phyloP scores from a whole-genome alignment of 2,888 invertebrate genomes.

The Pristionchus mayeri region DNA sequence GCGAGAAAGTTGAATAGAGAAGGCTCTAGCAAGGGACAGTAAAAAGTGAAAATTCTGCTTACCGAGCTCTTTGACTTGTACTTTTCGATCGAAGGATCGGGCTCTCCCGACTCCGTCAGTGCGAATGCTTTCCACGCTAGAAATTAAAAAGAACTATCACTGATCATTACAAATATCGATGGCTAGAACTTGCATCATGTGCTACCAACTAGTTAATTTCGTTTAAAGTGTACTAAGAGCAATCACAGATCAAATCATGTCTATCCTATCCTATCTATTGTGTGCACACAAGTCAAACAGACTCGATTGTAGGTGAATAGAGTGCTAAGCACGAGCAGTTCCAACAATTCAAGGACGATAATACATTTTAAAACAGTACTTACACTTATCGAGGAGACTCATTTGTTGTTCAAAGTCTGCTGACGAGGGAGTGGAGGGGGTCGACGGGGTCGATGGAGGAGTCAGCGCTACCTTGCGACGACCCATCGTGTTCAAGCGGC shows the following conservation, averaged over 20 bases:
- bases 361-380: neutral
- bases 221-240: neutral
- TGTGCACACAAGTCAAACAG: conserved; percentile 17
- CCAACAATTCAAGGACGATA: too few species aligned
- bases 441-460: conserved; percentile 43
- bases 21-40: neutral
- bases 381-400: conserved; percentile 42
- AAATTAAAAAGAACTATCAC: neutral
- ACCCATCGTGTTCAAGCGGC: conserved; percentile 48
- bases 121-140: conserved; percentile 45
- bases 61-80: conserved; percentile 46
- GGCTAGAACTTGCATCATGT: neutral
- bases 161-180: too few species aligned
- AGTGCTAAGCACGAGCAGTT: neutral
- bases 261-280: neutral
- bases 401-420: conserved; percentile 47
- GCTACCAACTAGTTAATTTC: too few species aligned
- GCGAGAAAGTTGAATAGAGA: neutral
- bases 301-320: neutral
- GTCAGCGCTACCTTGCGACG: conserved; percentile 15
- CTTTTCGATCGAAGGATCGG: conserved; percentile 41
- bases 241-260: conserved; percentile 6
- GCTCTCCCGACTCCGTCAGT: conserved; percentile 44
- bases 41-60: neutral
- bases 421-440: conserved; percentile 45